A percentile compares a stretch with the other conserved stretches of the same genome.
These are phyloP conservation scores for Thecocarcelia acutangulata DNA, from an alignment of 2,888 invertebrate species.

Conservation along the genomic window DNA sequence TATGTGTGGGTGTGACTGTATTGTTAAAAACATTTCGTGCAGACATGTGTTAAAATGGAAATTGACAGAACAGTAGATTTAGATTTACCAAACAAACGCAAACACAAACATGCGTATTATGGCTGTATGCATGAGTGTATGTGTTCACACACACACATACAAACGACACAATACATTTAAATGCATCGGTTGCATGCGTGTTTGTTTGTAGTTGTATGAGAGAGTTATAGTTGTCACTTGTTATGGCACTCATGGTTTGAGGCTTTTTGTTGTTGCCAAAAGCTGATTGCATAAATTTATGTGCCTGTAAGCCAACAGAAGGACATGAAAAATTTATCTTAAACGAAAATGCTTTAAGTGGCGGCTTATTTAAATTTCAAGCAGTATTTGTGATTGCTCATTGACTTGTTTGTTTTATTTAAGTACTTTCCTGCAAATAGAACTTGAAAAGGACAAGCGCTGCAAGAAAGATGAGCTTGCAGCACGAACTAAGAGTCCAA, in stretches of 20 bases:
- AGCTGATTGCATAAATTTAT: conserved; percentile 51
- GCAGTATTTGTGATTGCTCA: conserved; percentile 14
- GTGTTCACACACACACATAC: too few species aligned
- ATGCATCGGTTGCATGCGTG: background rate
- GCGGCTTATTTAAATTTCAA: conserved; percentile 27
- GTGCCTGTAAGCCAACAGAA: conserved; percentile 17
- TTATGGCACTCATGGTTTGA: conserved; percentile 39
- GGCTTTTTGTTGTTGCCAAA: conserved; percentile 44
- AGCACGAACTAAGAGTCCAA: background rate
- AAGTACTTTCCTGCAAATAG: background rate
- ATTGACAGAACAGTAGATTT: conserved; percentile 36
- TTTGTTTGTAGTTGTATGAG: background rate
- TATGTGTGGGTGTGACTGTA: background rate
- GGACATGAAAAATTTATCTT: conserved; percentile 43
- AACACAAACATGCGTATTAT: conserved; percentile 1
- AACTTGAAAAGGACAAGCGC: background rate
- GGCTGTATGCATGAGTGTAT: background rate
- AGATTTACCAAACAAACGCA: conserved; percentile 6
- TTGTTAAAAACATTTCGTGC: conserved; percentile 8
- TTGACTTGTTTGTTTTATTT: conserved; percentile 23
- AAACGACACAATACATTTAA: background rate
- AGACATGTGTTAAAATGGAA: conserved; percentile 43
- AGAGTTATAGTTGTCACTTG: conserved; percentile 36
- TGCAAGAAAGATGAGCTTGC: background rate
- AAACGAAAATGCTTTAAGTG: conserved; percentile 21